Percentiles rank a stretch among this genome's conserved stretches.
phyloP scores from a whole-genome alignment of 1,140 invertebrate species.

The Mactra quadrangularis region DNA sequence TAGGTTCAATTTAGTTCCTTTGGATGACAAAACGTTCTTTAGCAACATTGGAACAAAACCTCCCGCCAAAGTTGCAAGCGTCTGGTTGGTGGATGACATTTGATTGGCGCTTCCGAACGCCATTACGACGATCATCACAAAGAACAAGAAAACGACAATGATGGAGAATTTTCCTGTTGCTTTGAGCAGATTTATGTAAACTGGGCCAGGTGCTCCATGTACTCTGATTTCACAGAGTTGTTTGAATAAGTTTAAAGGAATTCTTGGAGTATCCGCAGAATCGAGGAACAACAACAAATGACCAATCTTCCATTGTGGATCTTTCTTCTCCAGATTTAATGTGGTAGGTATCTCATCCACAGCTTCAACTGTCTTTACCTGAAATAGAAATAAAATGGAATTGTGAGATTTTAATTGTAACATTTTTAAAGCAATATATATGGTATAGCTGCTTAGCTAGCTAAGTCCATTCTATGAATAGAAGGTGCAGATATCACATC shows the following conservation, averaged over 20 bases:
- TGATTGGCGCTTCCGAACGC: constrained; percentile 81
- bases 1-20: constrained; percentile 77
- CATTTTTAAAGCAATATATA: too few relatives aligned
- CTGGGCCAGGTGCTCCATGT: constrained; percentile 80
- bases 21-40: constrained; percentile 79
- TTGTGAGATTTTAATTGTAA: too few relatives aligned
- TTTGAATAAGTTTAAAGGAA: constrained; percentile 80
- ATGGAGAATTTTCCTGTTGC: constrained; percentile 81
- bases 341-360: constrained; percentile 72
- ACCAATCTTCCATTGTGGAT: constrained; percentile 79
- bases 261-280: constrained; percentile 80
- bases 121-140: constrained; percentile 82
- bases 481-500: too few relatives aligned
- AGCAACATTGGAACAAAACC: constrained; percentile 82
- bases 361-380: constrained; percentile 76
- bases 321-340: constrained; percentile 74
- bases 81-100: constrained; percentile 82
- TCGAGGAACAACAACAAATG: constrained; percentile 81
- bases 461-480: too few relatives aligned
- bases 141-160: constrained; percentile 81
- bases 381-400: not conserved
- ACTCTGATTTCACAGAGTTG: constrained; percentile 80
- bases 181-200: constrained; percentile 79
- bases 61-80: constrained; percentile 80
- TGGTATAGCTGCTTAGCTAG: too few relatives aligned